Conservation (phyloP, 2,888 invertebrate species). For the Athetis lepigone region DNA sequence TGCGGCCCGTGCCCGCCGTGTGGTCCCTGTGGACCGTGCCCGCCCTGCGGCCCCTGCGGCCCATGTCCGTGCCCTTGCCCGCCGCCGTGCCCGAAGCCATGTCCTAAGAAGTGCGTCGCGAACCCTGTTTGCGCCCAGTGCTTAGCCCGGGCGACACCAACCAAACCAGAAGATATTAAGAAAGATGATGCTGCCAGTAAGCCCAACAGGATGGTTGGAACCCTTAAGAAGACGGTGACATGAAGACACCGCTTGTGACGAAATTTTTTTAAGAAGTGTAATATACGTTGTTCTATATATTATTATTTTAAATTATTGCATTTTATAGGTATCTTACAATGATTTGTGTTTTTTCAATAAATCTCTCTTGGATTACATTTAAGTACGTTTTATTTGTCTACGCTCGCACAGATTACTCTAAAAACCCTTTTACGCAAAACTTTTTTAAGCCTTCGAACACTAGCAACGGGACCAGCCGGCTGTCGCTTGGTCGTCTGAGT, state of each 20-base stretch:
- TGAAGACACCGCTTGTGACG: conserved; percentile 27
- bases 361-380: conserved; percentile 6
- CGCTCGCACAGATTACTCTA: conserved; percentile 25
- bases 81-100: conserved; percentile 54
- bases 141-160: conserved; percentile 13
- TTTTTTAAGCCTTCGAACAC: no score
- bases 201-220: conserved; percentile 52
- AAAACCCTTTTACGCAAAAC: neutral
- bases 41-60: conserved; percentile 56
- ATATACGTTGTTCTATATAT: conserved; percentile 11
- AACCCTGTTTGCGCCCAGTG: conserved; percentile 30
- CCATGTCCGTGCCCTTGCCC: conserved; percentile 46
- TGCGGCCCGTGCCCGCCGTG: conserved; percentile 63
- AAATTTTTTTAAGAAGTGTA: neutral
- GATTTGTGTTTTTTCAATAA: conserved; percentile 51
- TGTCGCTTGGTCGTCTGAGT: no score
- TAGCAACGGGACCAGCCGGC: no score
- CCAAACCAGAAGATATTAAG: conserved; percentile 57
- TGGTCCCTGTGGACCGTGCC: conserved; percentile 58
- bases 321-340: conserved; percentile 19
- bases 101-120: conserved; percentile 48
- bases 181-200: conserved; percentile 57
- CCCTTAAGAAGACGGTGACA: conserved; percentile 52
- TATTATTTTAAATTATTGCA: neutral
- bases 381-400: conserved; percentile 42